Base-by-base conservation (phyloP, 30 jellyfish, hydroid and myxozoan species). In the Sanderia malayensis region DNA sequence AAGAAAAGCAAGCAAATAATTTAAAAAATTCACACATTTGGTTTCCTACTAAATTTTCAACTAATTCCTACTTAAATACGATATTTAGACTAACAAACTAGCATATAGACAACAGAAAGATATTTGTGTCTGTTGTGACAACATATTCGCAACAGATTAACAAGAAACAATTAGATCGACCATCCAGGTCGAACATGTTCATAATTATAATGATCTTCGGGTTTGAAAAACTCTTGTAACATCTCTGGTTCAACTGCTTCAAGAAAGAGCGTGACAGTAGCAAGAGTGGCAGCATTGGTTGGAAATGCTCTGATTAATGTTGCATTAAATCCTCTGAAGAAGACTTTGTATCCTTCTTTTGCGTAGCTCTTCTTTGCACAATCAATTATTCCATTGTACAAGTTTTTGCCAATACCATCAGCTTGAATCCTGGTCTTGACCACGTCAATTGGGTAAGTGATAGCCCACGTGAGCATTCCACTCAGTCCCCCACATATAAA, bases 281-380 rank as follows among this genome's bases (percentile, higher is more conserved):
- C 75, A 20, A 90, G 71, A 17, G 95, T 84, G 20, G 88, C 96
- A 1, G 96, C 98, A 55, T 90, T 90, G 9, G 84, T 79, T 13
- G 98, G 98, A 73, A 90, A 84, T 17, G 98, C 98, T 0, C 98
- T 45, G 2, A 90, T 20, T 4, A 90, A 55, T 2, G 98, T 90
- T 1, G 92, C 85, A 41, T 44, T 58, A 24, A 90, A 44, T 25
- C 98, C 98, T 41, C 86, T 78, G n/a, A 66, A 70, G 61, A 90
- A 90, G 11, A 79, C 94, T 20, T 19, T 21, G 18, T 19, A 28
- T 11, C 98, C 98, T 32, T 79, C 98, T 67, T 57, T 44, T 21
- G 60, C 33, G 58, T 71, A 75, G 28, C 91, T 53, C 31, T 75
- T 69, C 44, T 25, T 31, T 4, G 60, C 33, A 64, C 96, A 90